Evolutionary conservation across 2,797 vertebrate genomes (phyloP), one percentile per base, ranked within the genome.

Genomic region (Orestias chungarensis): DNA sequence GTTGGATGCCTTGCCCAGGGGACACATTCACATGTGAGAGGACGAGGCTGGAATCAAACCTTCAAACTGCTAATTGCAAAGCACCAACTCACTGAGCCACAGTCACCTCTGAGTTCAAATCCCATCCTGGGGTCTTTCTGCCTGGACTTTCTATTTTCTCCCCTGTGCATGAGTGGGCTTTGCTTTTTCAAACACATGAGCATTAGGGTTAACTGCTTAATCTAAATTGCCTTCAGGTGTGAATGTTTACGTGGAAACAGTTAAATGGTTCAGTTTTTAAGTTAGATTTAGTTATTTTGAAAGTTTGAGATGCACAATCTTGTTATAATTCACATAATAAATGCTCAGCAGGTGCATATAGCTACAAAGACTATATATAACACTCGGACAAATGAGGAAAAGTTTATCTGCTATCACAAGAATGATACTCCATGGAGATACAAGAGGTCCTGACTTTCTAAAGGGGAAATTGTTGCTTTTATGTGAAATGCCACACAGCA

Each of bases 401-500:
- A 59, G 29, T 25, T 46, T 55, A 49, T 69, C 20, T 42, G 35
- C 3, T 10, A 43, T 70, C 40, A 52, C 8, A 76, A 42, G 52
- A 6, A 1, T 20, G 29, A 31, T 9, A 59, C 15, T 55, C 15
- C 59, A 33, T 46, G 7, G 12, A 71, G 15, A 38, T 23, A 64
- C 61, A 46, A 64, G 12, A 73, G n/a, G 31, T 7, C 59, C 50
- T 61, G 54, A 77, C 75, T 82, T 42, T 49, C 35, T 77, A 70
- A 78, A 70, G 35, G 47, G 47, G 9, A 38, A 49, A 62, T 65
- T 46, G 31, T 68, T 72, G 43, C 57, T 42, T 74, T 70, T 64
- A 29, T 66, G 74, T 86, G 71, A 86, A 76, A 70, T 81, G 79
- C 77, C 25, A 54, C 68, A 7, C 57, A 76, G n/a, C 66, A 86